A percentile compares a stretch with the other conserved stretches of the same genome.
Conservation (phyloP, 2,113 vertebrate species). For the Okapia johnstoni region DNA sequence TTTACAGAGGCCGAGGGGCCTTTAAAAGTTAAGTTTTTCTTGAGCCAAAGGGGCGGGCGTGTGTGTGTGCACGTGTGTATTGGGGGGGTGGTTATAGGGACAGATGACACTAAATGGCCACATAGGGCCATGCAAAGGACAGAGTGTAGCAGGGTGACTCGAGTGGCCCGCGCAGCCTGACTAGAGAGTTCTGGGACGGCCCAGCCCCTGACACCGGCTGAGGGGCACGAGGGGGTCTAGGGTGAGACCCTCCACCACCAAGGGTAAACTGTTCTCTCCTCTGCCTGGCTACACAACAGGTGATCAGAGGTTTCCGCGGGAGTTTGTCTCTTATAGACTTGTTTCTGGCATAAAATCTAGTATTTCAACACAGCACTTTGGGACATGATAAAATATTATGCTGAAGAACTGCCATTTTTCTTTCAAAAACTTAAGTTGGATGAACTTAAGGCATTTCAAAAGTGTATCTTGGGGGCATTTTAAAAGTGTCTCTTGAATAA, state of each 20-base stretch:
- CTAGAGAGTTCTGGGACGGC: background rate
- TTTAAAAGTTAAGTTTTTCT: background rate
- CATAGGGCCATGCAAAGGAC: background rate
- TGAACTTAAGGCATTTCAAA: background rate
- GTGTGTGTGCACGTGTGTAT: background rate
- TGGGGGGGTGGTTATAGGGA: background rate
- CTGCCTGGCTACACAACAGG: background rate
- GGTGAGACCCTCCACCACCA: background rate
- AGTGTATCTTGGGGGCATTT: background rate
- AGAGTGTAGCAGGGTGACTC: background rate
- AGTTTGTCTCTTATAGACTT: background rate
- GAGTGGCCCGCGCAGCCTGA: background rate
- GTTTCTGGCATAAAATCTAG: conserved; percentile 32
- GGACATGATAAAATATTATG: background rate
- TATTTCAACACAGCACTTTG: background rate
- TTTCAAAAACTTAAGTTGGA: background rate
- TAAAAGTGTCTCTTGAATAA: background rate
- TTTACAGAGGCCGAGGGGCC: background rate
- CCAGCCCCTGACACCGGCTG: background rate
- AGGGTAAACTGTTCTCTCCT: too few relatives aligned
- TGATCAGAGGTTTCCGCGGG: background rate
- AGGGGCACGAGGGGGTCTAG: background rate
- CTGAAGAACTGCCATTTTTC: background rate
- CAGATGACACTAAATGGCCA: background rate
- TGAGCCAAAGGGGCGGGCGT: background rate